Evolutionary conservation across 2,113 vertebrate species (phyloP), one percentile per base, ranked within the genome.

Genomic region (Thalassoma bifasciatum): DNA sequence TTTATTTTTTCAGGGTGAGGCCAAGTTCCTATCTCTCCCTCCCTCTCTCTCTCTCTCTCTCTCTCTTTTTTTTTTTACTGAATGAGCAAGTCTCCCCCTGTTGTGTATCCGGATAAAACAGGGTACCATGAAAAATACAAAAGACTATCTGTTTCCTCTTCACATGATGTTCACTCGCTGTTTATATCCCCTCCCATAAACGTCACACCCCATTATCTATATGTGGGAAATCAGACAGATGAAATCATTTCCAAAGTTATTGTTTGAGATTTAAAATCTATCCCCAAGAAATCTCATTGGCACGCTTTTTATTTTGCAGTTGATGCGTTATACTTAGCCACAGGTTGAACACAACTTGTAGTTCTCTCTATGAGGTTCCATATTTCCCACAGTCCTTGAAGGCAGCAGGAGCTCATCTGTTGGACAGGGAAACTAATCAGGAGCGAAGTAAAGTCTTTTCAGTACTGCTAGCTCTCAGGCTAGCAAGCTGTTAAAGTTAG

Each of bases 401-500:
- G 13, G 85, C 83, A 66, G 12, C 90, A 63, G 81, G 70, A 83
- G 89, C 91, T 92, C 87, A 86, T 90, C 88, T 93, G 91, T 90
- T 89, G 86, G 86, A 87, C 76, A 56, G 86, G 84, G 83, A 87
- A 91, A 92, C 90, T 92, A 88, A 91, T 86, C 81, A 90, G 82
- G 77, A 91, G 88, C 81, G 73, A 88, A 87, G 81, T 85, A 47
- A 84, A 82, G 87, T 83, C 89, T 92, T 30, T 83, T 66, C 75
- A 34, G 40, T n/a, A 38, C 59, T 58, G 83, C 79, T 79, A 86
- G 86, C 89, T 73, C 3, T 42, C 3, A n/a, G 37, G 79, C 75
- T 79, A 87, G 78, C 81, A 13, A 75, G 59, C 65, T 21, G 56
- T 11, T 8, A 66, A 70, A 90, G 75, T 81, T 71, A 38, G 53